Conservation (phyloP, 2,888 invertebrate genomes). For the Tetragonisca angustula region DNA sequence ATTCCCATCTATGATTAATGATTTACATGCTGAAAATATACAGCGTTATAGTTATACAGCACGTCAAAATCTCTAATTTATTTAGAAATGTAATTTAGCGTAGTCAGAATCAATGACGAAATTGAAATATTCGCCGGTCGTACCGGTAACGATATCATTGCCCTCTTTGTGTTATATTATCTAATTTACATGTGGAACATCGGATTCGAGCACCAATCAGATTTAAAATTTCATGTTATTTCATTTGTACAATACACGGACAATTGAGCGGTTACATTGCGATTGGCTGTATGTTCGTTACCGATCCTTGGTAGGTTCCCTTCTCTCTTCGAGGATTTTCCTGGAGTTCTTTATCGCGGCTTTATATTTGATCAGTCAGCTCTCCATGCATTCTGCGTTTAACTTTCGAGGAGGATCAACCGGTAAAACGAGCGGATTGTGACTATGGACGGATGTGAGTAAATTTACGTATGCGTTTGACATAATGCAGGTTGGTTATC, state of each 20-base stretch:
- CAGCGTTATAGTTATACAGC: neutral
- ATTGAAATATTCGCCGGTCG: neutral
- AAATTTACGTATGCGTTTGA: neutral
- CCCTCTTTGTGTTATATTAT: neutral
- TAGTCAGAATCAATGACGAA: no score
- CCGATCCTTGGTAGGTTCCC: conserved; percentile 20
- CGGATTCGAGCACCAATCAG: conserved; percentile 12
- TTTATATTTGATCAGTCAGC: conserved; percentile 41
- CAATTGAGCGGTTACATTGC: neutral
- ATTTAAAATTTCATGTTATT: neutral
- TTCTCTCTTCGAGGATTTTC: conserved; percentile 40
- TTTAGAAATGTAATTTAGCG: no score
- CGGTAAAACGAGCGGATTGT: neutral
- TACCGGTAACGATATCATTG: neutral
- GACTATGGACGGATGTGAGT: conserved; percentile 62
- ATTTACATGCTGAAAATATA: no score
- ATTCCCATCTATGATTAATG: no score
- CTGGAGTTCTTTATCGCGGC: conserved; percentile 27
- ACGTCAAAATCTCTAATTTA: no score
- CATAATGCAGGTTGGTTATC: conserved; percentile 8
- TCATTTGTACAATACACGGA: neutral
- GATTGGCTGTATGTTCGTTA: conserved; percentile 50
- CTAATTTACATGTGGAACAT: neutral
- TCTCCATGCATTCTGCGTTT: conserved; percentile 50
- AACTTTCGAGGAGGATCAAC: conserved; percentile 30